Conservation (phyloP, 2,888 invertebrate species). For the Cylindroiulus punctatus region DNA sequence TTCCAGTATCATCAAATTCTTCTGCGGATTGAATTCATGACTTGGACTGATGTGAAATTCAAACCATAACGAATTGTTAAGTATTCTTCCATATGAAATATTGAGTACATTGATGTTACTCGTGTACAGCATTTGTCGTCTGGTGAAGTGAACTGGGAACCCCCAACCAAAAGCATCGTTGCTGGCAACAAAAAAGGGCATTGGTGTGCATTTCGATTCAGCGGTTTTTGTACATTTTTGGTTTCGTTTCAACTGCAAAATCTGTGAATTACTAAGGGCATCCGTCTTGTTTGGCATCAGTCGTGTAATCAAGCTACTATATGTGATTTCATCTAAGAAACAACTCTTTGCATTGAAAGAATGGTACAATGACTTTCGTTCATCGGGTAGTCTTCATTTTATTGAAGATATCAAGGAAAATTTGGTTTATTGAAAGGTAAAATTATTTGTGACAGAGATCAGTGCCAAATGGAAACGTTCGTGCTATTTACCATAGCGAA, state of each 20-base stretch:
- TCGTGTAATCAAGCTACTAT: neutral
- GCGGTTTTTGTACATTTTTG: neutral
- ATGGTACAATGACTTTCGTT: neutral
- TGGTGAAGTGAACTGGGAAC: neutral
- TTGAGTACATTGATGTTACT: neutral
- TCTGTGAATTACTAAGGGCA: neutral
- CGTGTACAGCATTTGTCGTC: neutral
- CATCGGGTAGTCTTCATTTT: neutral
- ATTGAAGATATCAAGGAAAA: neutral
- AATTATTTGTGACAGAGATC: neutral
- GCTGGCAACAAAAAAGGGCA: neutral
- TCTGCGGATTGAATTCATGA: slow-evolving; percentile 7
- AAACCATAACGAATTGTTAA: slow-evolving; percentile 20
- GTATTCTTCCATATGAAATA: slow-evolving; percentile 14
- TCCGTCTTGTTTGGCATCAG: neutral
- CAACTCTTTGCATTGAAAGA: neutral
- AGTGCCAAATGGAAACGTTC: neutral
- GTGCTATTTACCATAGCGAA: neutral
- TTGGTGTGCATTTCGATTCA: neutral
- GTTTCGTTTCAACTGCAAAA: neutral
- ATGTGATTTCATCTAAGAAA: neutral
- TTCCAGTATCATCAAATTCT: slow-evolving; percentile 29
- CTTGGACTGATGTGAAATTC: slow-evolving; percentile 16
- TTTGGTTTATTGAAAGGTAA: neutral
- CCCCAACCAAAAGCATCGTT: neutral